Conservation (phyloP, 2,888 invertebrate species). For the Caenorhabditis uteleia region DNA sequence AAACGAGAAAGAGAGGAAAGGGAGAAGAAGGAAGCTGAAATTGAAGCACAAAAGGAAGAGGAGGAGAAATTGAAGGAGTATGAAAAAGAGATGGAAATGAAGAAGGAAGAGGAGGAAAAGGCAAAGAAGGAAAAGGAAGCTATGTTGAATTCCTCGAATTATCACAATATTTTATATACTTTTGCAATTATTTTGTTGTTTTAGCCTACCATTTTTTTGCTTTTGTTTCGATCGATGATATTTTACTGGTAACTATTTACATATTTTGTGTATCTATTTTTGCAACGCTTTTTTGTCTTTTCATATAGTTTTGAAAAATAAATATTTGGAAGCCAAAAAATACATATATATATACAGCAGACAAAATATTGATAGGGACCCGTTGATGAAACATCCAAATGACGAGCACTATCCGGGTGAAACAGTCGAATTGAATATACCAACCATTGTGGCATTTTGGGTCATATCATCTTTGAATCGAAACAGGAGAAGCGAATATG, state of each 20-base stretch:
- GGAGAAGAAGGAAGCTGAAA: constrained; percentile 43
- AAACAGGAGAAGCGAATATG: constrained; percentile 64
- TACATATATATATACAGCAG: not conserved
- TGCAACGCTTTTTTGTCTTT: too few species aligned
- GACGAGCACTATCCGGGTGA: constrained; percentile 2
- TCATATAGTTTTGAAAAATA: constrained; percentile 6
- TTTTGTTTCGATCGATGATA: too few species aligned
- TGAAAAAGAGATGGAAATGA: constrained; percentile 26
- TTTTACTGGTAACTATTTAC: too few species aligned
- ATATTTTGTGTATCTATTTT: too few species aligned
- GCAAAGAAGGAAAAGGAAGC: constrained; percentile 16
- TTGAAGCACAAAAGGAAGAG: constrained; percentile 29
- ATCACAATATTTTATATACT: too few species aligned
- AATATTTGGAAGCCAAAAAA: too few species aligned
- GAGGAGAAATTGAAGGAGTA: constrained; percentile 32
- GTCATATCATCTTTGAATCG: constrained; percentile 62
- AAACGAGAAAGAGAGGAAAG: constrained; percentile 48
- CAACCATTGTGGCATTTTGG: constrained; percentile 14
- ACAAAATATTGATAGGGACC: not conserved
- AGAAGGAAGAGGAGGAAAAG: constrained; percentile 15
- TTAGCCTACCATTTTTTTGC: too few species aligned
- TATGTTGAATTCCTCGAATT: too few species aligned
- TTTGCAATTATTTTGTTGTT: too few species aligned
- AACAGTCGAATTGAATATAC: constrained; percentile 11
- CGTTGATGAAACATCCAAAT: not conserved